A percentile compares a stretch with the other conserved stretches of the same genome.
Conservation (phyloP, 2,797 vertebrate genomes). For the Tauraco hartlaubi region DNA sequence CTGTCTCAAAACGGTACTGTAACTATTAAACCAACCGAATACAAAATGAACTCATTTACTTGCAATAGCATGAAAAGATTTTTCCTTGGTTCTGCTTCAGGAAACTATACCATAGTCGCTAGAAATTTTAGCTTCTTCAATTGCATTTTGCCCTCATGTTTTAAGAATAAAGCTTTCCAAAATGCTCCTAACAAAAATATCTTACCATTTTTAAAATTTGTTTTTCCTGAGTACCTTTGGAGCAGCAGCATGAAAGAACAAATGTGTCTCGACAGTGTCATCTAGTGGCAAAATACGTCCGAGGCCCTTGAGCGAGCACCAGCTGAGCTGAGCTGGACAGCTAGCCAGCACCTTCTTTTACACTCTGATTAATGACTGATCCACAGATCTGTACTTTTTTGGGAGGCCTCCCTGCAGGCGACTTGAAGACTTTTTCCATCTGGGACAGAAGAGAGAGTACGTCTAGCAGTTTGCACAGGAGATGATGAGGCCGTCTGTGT, state of each 20-base stretch:
- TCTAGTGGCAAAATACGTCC: slow-evolving; percentile 37
- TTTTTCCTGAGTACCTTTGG: neutral
- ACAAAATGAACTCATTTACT: neutral
- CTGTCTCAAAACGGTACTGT: neutral
- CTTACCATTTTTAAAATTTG: neutral
- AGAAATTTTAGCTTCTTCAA: neutral
- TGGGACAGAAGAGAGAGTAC: neutral
- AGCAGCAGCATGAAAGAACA: neutral
- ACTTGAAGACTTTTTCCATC: neutral
- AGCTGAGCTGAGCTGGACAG: neutral
- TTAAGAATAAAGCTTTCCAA: neutral
- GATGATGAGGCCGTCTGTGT: neutral
- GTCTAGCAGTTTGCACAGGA: neutral
- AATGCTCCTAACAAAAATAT: neutral
- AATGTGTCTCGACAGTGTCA: slow-evolving; percentile 67
- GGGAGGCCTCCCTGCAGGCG: neutral
- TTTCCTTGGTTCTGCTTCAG: neutral
- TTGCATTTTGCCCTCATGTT: neutral
- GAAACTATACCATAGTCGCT: neutral
- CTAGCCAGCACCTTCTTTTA: too few relatives aligned
- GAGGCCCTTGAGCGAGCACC: neutral
- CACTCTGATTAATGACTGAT: neutral
- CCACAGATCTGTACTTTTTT: neutral
- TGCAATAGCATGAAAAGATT: neutral
- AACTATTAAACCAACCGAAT: neutral